A percentile compares a stretch with the other conserved stretches of the same genome.
Conservation (phyloP, 2,113 vertebrate genomes). For the Pluvianellus socialis region DNA sequence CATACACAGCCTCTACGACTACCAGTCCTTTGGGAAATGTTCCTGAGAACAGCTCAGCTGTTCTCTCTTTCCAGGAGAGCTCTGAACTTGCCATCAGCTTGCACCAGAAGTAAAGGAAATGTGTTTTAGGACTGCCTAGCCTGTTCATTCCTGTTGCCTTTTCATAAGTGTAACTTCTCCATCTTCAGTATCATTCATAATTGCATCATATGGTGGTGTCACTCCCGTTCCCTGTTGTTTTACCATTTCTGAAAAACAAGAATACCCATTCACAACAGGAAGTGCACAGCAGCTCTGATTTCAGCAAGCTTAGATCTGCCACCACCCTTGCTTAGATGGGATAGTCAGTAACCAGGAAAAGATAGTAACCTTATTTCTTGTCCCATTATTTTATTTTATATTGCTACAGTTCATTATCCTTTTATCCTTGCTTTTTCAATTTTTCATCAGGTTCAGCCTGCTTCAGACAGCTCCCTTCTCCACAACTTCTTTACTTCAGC, state of each 20-base stretch:
- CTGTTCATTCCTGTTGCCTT: neutral
- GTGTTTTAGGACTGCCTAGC: neutral
- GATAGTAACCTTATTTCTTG: neutral
- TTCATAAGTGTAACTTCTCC: neutral
- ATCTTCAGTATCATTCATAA: neutral
- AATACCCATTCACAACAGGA: neutral
- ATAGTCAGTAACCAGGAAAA: neutral
- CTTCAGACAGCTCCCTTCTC: neutral
- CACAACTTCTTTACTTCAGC: neutral
- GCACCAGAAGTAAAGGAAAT: neutral
- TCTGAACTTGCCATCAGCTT: neutral
- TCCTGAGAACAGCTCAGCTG: neutral
- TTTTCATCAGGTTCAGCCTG: neutral
- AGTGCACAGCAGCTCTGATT: neutral
- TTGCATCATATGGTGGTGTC: neutral
- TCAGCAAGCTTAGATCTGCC: neutral
- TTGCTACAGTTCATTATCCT: neutral
- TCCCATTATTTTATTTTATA: neutral
- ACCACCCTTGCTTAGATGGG: neutral
- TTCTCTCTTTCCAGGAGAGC: neutral
- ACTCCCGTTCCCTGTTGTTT: neutral
- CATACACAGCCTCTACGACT: neutral
- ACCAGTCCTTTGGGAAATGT: neutral
- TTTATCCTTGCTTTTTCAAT: neutral
- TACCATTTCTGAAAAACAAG: neutral